These are phyloP conservation scores for Montipora capitata DNA, from an alignment of 92 coral and sea anemone species.

Conservation along the genomic window DNA sequence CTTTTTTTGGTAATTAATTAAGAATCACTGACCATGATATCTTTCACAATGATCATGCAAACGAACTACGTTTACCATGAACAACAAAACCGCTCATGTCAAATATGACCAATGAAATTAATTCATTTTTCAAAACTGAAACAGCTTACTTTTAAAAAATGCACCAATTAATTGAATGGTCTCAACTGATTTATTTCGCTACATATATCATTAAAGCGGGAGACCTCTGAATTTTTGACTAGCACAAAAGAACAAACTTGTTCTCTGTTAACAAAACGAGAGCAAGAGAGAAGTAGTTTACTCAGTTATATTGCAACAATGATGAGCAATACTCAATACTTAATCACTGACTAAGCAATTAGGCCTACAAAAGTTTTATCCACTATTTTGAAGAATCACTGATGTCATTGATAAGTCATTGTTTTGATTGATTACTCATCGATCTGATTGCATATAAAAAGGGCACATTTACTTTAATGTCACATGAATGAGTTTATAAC, in stretches of 20 bases:
- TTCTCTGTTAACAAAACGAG: not conserved
- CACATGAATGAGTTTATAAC: too few species aligned
- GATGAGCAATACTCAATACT: not conserved
- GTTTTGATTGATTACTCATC: too few species aligned
- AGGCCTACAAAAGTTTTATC: not conserved
- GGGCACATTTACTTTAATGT: too few species aligned
- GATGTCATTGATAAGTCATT: too few species aligned
- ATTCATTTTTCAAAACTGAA: not conserved
- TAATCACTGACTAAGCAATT: not conserved
- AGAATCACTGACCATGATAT: not conserved
- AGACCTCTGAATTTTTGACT: not conserved
- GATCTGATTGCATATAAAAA: too few species aligned
- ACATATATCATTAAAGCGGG: too few species aligned
- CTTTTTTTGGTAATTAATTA: not conserved
- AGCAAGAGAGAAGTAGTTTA: not conserved
- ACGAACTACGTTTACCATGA: too few species aligned
- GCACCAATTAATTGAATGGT: too few species aligned
- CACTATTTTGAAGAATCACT: not conserved
- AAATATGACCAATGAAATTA: too few species aligned
- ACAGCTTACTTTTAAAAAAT: not conserved
- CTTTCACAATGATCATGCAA: too few species aligned
- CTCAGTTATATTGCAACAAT: not conserved
- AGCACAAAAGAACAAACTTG: slow-evolving; percentile 6
- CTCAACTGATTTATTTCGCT: too few species aligned
- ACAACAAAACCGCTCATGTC: too few species aligned